Percentiles rank a stretch among this genome's conserved stretches.
Conservation (phyloP, 2,797 vertebrate species). For the Monodelphis domestica region DNA sequence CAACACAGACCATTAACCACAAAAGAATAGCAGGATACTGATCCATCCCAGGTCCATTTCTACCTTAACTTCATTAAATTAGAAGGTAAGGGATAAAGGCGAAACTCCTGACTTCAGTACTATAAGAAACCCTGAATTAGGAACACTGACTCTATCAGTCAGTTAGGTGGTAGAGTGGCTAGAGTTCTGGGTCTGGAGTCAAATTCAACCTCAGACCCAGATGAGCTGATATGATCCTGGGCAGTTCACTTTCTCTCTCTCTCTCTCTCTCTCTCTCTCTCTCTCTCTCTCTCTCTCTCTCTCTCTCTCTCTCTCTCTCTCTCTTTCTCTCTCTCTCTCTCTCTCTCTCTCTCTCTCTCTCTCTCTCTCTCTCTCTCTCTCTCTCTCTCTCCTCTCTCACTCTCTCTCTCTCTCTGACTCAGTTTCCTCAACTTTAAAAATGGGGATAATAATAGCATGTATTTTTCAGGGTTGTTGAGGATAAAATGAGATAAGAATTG, state of each 20-base stretch:
- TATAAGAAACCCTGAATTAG: neutral
- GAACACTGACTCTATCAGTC: neutral
- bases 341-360: neutral
- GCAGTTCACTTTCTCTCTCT: neutral
- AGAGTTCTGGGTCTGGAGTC: neutral
- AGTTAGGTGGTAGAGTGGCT: neutral
- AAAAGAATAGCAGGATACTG: neutral
- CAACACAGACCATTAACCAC: neutral
- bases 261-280: neutral
- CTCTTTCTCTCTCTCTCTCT: neutral
- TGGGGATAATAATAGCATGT: neutral
- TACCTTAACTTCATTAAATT: neutral
- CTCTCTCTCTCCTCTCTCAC: neutral
- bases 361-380: neutral
- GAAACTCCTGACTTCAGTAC: no score
- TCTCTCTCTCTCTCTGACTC: neutral
- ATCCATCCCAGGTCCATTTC: neutral
- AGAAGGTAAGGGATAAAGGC: neutral
- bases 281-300: neutral
- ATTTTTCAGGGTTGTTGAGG: neutral
- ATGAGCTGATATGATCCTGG: neutral
- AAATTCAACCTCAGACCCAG: no score
- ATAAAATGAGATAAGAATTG: neutral
- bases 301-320: neutral
- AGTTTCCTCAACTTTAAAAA: neutral